Conservation (phyloP, 2,888 invertebrate species). For the Eupithecia subfuscata region DNA sequence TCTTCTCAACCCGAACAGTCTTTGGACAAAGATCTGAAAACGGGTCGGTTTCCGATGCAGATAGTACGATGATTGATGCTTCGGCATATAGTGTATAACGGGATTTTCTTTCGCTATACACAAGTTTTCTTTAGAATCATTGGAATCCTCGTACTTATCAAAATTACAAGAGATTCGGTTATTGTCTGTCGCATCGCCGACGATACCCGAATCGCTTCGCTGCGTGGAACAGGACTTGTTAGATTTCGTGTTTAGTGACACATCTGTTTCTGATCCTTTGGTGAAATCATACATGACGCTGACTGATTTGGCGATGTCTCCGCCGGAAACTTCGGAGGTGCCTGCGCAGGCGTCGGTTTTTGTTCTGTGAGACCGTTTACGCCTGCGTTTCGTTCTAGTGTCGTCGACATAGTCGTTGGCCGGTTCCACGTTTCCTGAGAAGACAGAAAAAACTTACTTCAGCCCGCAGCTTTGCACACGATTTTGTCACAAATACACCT, state of each 20-base stretch:
- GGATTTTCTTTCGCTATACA: background rate
- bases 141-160: background rate
- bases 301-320: conserved; percentile 32
- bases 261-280: conserved; percentile 24
- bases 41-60: conserved; percentile 60
- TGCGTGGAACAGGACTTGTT: conserved; percentile 54
- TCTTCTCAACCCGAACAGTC: conserved; percentile 64
- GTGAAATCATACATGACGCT: conserved; percentile 34
- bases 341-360: conserved; percentile 71
- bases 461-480: no score
- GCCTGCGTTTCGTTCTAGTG: conserved; percentile 43
- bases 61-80: conserved; percentile 46
- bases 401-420: conserved; percentile 43
- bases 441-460: background rate
- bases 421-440: conserved; percentile 60
- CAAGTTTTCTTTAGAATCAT: background rate
- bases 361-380: conserved; percentile 66
- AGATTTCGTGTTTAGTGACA: conserved; percentile 58
- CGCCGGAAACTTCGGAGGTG: conserved; percentile 53
- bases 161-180: background rate
- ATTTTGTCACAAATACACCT: no score
- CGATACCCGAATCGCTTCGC: background rate
- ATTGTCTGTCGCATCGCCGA: background rate
- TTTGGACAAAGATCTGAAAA: conserved; percentile 70
- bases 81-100: background rate